A percentile compares a stretch with the other conserved stretches of the same genome.
Conservation (phyloP, 2,113 vertebrate genomes). For the Atherinomorus stipes region DNA sequence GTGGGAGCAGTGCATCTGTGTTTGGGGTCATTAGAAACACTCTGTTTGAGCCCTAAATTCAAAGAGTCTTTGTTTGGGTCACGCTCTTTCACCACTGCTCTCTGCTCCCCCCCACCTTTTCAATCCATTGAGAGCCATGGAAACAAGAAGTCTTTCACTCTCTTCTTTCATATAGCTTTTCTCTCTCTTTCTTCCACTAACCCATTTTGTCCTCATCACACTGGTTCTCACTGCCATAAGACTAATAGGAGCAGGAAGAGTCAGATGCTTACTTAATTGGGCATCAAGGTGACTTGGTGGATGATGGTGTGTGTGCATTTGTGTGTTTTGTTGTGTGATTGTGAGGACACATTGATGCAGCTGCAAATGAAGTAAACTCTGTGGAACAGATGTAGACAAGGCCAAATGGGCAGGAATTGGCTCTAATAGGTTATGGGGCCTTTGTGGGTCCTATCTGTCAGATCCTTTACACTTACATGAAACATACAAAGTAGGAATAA, state of each 20-base stretch:
- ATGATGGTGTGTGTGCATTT: constrained; percentile 29
- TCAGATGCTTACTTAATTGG: constrained; percentile 78
- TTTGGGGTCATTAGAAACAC: constrained; percentile 74
- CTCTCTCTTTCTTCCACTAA: constrained; percentile 53
- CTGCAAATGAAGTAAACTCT: constrained; percentile 74
- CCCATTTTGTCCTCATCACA: constrained; percentile 45
- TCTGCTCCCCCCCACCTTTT: constrained; percentile 67
- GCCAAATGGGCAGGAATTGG: constrained; percentile 76
- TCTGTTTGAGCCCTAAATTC: constrained; percentile 72
- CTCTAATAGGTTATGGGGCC: constrained; percentile 65
- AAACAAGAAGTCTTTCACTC: constrained; percentile 76
- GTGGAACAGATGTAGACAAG: constrained; percentile 68
- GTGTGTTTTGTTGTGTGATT: constrained; percentile 27
- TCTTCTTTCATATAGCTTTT: constrained; percentile 52
- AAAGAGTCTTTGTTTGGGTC: constrained; percentile 77
- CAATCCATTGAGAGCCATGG: constrained; percentile 73
- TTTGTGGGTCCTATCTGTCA: constrained; percentile 54
- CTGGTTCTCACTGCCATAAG: constrained; percentile 33
- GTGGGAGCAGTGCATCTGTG: constrained; percentile 67
- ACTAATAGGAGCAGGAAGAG: constrained; percentile 67
- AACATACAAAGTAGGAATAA: constrained; percentile 53
- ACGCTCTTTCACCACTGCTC: constrained; percentile 71
- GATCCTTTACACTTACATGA: constrained; percentile 51
- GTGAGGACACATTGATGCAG: constrained; percentile 49
- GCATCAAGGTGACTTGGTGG: constrained; percentile 77